Evolutionary conservation across 2,888 invertebrate genomes (phyloP).

Genomic region (Drosophila cognata): DNA sequence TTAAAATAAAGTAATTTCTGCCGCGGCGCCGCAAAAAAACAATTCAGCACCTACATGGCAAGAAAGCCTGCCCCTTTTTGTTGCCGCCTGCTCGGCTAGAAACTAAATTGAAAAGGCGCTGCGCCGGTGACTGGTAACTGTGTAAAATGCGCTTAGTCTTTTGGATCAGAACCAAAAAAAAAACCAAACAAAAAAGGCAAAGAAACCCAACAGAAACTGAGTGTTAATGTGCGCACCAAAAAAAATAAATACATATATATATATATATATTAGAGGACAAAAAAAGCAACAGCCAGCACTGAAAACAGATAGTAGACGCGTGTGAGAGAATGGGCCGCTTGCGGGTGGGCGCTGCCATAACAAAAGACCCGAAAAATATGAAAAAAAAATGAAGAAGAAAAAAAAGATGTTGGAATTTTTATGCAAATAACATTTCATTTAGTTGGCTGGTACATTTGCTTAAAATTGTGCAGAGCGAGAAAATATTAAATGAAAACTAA

Average conservation of each 20-base stretch:
- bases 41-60: constrained; percentile 35
- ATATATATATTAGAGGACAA: background rate
- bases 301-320: constrained; percentile 23
- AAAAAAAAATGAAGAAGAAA: constrained; percentile 5
- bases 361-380: constrained; percentile 46
- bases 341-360: constrained; percentile 20
- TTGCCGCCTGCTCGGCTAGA: constrained; percentile 34
- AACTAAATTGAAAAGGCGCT: constrained; percentile 34
- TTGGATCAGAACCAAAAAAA: constrained; percentile 20
- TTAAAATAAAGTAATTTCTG: constrained; percentile 78
- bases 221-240: constrained; percentile 66
- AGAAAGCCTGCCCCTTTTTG: constrained; percentile 22
- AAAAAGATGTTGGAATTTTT: constrained; percentile 60
- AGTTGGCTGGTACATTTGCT: constrained; percentile 72
- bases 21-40: constrained; percentile 50
- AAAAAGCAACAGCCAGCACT: constrained; percentile 10
- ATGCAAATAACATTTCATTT: constrained; percentile 79
- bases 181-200: constrained; percentile 11
- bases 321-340: constrained; percentile 13
- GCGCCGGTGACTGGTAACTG: constrained; percentile 56
- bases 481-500: constrained; percentile 77
- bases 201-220: constrained; percentile 60
- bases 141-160: constrained; percentile 66
- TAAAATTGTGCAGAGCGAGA: constrained; percentile 71
- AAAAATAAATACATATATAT: constrained; percentile 5